Evolutionary conservation across 2,888 invertebrate genomes (phyloP).

Genomic region (Xestobium rufovillosum): DNA sequence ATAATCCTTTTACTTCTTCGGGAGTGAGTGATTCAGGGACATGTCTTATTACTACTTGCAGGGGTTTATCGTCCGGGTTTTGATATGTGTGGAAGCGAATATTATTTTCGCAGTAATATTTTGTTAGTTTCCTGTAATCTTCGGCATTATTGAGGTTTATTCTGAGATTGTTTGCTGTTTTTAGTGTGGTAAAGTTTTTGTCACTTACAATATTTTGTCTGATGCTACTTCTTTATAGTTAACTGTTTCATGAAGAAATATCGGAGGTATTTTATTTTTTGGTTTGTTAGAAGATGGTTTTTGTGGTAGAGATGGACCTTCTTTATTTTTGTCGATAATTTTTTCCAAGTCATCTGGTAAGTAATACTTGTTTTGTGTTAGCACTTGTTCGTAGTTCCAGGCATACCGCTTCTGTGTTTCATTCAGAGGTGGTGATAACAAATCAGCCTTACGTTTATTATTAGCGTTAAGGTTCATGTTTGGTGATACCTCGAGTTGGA

Average conservation of each 20-base stretch:
- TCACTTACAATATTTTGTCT: neutral
- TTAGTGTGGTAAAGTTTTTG: neutral
- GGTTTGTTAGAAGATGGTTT: too few species aligned
- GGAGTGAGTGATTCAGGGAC: conserved; percentile 1
- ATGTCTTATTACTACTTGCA: neutral
- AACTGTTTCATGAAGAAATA: neutral
- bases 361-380: too few species aligned
- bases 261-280: too few species aligned
- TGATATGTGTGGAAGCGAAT: neutral
- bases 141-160: neutral
- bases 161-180: neutral
- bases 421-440: too few species aligned
- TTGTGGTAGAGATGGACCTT: too few species aligned
- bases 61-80: neutral
- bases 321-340: too few species aligned
- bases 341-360: too few species aligned
- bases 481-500: too few species aligned
- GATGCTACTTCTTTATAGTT: neutral
- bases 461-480: too few species aligned
- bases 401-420: too few species aligned
- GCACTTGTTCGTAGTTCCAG: too few species aligned
- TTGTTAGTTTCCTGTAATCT: neutral
- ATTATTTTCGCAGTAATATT: neutral
- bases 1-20: neutral
- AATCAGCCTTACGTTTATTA: too few species aligned